phyloP scores from a whole-genome alignment of 2,888 invertebrate genomes.

The Rhopalosiphum nymphaeae region DNA sequence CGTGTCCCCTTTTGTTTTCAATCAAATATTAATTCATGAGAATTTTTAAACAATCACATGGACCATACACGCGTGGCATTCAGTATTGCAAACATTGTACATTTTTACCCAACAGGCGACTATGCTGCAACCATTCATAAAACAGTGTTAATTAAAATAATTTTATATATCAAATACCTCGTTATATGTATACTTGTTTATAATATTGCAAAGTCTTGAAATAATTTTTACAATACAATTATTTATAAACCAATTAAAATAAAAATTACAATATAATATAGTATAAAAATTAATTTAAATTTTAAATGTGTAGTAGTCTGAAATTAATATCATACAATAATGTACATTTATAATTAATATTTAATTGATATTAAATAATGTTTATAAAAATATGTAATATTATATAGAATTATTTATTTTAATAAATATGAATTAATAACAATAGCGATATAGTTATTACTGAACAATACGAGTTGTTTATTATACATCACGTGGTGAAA shows the following conservation, averaged over 20 bases:
- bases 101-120: background rate
- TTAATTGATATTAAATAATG: background rate
- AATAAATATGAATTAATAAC: background rate
- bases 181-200: background rate
- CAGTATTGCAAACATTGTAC: background rate
- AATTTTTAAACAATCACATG: background rate
- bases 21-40: background rate
- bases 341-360: background rate
- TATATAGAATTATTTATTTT: background rate
- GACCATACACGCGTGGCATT: background rate
- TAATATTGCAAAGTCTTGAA: background rate
- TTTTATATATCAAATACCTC: background rate
- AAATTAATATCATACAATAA: background rate
- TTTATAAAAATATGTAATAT: background rate
- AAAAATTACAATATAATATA: background rate
- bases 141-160: constrained; percentile 3
- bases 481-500: background rate
- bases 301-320: background rate
- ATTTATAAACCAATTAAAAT: background rate
- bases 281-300: background rate
- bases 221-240: background rate
- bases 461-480: background rate
- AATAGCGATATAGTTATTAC: no score
- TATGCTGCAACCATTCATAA: background rate
- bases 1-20: background rate